Evolutionary conservation across 2,113 vertebrate species (phyloP).

Genomic region (Anarrhichthys ocellatus): DNA sequence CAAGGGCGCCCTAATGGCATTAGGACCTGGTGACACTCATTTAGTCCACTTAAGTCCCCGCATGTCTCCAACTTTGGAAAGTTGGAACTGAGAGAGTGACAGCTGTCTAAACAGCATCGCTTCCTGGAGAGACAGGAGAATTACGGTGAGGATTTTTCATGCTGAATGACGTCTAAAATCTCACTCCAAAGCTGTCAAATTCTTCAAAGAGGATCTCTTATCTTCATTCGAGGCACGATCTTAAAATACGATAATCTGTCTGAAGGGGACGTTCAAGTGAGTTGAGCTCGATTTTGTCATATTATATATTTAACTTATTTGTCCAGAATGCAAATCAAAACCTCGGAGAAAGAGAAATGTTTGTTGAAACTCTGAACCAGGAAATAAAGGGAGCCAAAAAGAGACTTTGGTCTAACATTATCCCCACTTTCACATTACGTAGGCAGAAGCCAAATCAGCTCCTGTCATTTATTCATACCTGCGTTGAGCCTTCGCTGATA

Average conservation of each 20-base stretch:
- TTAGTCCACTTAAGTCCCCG: slow-evolving; percentile 70
- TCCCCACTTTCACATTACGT: neutral
- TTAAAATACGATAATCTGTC: slow-evolving; percentile 15
- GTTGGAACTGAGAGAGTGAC: slow-evolving; percentile 19
- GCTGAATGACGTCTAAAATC: neutral
- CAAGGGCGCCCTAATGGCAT: slow-evolving; percentile 77
- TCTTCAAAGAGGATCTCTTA: slow-evolving; percentile 36
- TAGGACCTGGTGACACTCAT: slow-evolving; percentile 86
- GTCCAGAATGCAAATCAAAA: slow-evolving; percentile 33
- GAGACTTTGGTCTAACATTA: neutral
- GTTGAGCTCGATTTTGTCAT: neutral
- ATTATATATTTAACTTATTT: slow-evolving; percentile 2
- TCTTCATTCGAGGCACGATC: neutral
- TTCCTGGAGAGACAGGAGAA: slow-evolving; percentile 38
- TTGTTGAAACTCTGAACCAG: neutral
- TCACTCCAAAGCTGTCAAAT: neutral
- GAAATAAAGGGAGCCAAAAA: neutral
- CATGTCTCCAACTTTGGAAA: slow-evolving; percentile 42
- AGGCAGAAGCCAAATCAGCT: neutral
- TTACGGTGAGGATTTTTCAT: slow-evolving; percentile 14
- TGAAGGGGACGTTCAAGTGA: neutral
- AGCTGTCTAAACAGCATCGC: slow-evolving; percentile 64
- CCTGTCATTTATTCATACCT: neutral
- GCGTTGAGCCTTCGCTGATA: neutral
- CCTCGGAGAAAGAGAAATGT: neutral